Evolutionary conservation across 2,888 invertebrate genomes (phyloP).

Genomic region (Parnassius apollo): DNA sequence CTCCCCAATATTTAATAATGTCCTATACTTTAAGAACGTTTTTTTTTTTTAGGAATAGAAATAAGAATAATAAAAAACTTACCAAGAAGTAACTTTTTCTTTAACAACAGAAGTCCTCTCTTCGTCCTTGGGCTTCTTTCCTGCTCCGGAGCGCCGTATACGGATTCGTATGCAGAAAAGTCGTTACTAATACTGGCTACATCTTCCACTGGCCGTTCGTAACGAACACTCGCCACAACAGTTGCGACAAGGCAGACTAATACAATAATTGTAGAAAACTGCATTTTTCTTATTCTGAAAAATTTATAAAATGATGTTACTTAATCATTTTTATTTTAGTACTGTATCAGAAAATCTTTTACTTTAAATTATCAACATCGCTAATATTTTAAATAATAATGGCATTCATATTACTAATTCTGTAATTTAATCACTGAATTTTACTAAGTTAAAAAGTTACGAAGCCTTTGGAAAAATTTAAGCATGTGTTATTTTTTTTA

Average conservation of each 20-base stretch:
- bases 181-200: slow-evolving; percentile 35
- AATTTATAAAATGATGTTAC: not conserved
- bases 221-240: slow-evolving; percentile 51
- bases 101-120: slow-evolving; percentile 64
- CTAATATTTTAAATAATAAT: too few species aligned
- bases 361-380: too few species aligned
- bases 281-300: slow-evolving; percentile 51
- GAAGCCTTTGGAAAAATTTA: too few species aligned
- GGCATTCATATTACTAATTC: too few species aligned
- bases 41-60: too few species aligned
- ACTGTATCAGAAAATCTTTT: too few species aligned
- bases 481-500: too few species aligned
- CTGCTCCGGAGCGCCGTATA: slow-evolving; percentile 52
- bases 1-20: too few species aligned
- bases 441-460: too few species aligned
- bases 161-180: slow-evolving; percentile 45
- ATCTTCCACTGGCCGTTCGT: slow-evolving; percentile 47
- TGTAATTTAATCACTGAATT: too few species aligned
- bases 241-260: slow-evolving; percentile 64
- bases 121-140: slow-evolving; percentile 65
- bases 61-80: slow-evolving; percentile 25
- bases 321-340: not conserved
- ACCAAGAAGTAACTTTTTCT: slow-evolving; percentile 74
- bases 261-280: slow-evolving; percentile 63
- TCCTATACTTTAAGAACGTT: too few species aligned